These are phyloP conservation scores for Sinella curviseta DNA, from an alignment of 1,140 invertebrate genomes.

Conservation along the genomic window DNA sequence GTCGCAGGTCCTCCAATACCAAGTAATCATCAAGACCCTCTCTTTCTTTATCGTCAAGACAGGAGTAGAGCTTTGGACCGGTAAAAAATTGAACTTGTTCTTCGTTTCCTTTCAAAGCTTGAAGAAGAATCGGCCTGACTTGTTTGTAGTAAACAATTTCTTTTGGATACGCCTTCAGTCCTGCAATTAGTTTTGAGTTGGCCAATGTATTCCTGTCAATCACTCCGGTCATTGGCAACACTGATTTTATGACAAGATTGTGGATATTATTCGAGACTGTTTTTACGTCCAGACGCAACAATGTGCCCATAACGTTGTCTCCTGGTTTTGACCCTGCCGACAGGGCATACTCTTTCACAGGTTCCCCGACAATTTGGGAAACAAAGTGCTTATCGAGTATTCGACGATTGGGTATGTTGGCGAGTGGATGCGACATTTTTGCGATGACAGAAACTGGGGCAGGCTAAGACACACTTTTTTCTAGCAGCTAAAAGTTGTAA, in stretches of 20 bases:
- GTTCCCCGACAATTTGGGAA: not conserved
- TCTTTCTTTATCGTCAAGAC: not conserved
- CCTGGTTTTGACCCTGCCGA: constrained; percentile 27
- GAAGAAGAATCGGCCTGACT: not conserved
- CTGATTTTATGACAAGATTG: constrained; percentile 30
- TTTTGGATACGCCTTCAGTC: not conserved
- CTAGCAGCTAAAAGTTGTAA: no score
- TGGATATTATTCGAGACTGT: not conserved
- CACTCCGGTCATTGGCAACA: not conserved
- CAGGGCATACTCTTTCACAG: not conserved
- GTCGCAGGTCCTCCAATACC: constrained; percentile 39
- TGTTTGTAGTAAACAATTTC: not conserved
- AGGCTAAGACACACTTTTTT: no score
- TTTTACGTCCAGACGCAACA: constrained; percentile 30
- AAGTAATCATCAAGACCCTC: not conserved
- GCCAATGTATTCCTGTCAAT: not conserved
- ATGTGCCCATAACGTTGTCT: constrained; percentile 21
- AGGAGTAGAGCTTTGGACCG: not conserved
- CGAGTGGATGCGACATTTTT: not conserved
- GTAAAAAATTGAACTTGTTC: not conserved
- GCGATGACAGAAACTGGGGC: no score
- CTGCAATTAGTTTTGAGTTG: not conserved
- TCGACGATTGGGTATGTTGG: not conserved
- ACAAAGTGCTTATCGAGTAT: constrained; percentile 1
- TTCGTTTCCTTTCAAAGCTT: not conserved